Base-by-base conservation (phyloP, 2,797 vertebrate genomes). In the Spinibarbus caldwelli region DNA sequence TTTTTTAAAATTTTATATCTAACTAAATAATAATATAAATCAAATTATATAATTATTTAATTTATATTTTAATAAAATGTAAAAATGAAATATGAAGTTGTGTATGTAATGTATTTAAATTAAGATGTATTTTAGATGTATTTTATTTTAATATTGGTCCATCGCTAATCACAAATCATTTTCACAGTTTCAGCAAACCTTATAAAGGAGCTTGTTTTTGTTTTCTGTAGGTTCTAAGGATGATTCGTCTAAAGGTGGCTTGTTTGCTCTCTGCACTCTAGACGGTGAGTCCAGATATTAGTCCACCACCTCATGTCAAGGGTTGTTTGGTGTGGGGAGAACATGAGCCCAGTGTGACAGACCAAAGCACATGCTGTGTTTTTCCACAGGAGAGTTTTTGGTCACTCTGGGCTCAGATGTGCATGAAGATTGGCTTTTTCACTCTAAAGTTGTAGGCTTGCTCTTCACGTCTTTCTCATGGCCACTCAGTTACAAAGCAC, bases 211-310 rank as follows among this genome's bases (percentile, higher is more conserved):
- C n/a, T 23, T 82, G 2, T 86, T 43, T 5, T 81, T 66, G 59
- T 83, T 43, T 71, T 41, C 78, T 43, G 79, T 34, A 99, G 98
- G 97, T 6, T 92, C 94, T 23, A 93, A 93, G 82, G 90, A 93
- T 45, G 96, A 96, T 64, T 95, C 92, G 0, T 92, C 91, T 14
- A 96, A 93, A 90, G 96, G 96, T 0, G 97, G 97, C 59, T 96
- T 99, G 71, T 99, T 99, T 90, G 98, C 98, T 41, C 96, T 99
- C 78, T 99, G 98, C 86, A 99, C 98, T 36, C 92, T 99, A 88
- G 98, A 99, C 84, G 98, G 98, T 99, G 87, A 97, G 97, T 88
- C 64, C 64, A 66, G 15, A 59, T 66, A 26, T 72, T 47, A 79
- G 29, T 85, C 83, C 17, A 36, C 12, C 45, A 34, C 29, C 8